Evolutionary conservation across 2,888 invertebrate species (phyloP).

Genomic region (Orthonychiurus folsomi): DNA sequence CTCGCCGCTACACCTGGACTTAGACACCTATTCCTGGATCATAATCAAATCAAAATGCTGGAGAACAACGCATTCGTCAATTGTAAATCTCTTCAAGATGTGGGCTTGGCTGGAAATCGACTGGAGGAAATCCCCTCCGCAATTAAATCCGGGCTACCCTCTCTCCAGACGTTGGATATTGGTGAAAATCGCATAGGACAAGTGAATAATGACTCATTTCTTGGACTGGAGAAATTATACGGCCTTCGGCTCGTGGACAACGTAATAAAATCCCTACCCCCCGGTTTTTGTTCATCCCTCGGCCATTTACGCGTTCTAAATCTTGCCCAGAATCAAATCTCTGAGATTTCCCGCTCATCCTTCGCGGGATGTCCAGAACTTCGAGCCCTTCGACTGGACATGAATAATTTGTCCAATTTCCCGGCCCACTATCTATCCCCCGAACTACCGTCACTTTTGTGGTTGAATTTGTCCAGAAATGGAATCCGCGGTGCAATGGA

Average conservation of each 20-base stretch:
- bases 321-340: slow-evolving; percentile 74
- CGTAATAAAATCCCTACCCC: slow-evolving; percentile 64
- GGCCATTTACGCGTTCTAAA: slow-evolving; percentile 76
- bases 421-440: slow-evolving; percentile 16
- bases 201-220: slow-evolving; percentile 63
- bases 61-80: slow-evolving; percentile 65
- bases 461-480: slow-evolving; percentile 87
- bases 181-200: slow-evolving; percentile 82
- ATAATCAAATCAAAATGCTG: slow-evolving; percentile 69
- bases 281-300: slow-evolving; percentile 78
- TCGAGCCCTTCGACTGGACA: slow-evolving; percentile 77
- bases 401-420: slow-evolving; percentile 49
- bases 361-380: slow-evolving; percentile 72
- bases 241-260: slow-evolving; percentile 82
- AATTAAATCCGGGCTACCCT: slow-evolving; percentile 47
- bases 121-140: slow-evolving; percentile 60
- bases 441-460: slow-evolving; percentile 51
- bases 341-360: slow-evolving; percentile 55
- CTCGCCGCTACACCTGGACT: slow-evolving; percentile 66
- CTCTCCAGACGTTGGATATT: slow-evolving; percentile 79
- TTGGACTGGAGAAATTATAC: slow-evolving; percentile 74
- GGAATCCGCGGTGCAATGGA: slow-evolving; percentile 76
- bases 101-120: slow-evolving; percentile 80
- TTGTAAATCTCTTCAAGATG: slow-evolving; percentile 64
- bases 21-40: slow-evolving; percentile 73